Evolutionary conservation across 2,797 vertebrate species (phyloP).

Genomic region (Pterois miles): DNA sequence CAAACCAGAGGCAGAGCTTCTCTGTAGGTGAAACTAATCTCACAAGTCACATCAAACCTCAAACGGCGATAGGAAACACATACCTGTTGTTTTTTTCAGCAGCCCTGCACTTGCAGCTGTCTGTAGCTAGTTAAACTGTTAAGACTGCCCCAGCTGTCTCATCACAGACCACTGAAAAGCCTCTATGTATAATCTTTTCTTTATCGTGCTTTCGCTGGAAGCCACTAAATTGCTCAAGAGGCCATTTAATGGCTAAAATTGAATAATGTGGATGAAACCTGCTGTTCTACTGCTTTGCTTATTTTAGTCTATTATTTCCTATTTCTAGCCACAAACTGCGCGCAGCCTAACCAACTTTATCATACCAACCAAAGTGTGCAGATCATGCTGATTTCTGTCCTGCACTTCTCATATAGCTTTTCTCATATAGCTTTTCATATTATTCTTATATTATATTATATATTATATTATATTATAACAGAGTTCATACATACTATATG

Average conservation of each 20-base stretch:
- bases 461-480: no score
- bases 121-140: not conserved
- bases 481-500: not conserved
- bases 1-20: not conserved
- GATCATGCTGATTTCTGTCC: not conserved
- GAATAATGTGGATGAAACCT: not conserved
- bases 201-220: not conserved
- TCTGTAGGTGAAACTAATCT: not conserved
- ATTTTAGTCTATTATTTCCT: conserved; percentile 25
- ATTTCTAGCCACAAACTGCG: conserved; percentile 5
- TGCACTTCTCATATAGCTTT: not conserved
- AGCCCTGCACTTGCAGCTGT: not conserved
- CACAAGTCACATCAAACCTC: conserved; percentile 6
- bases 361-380: not conserved
- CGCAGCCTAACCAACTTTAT: no score
- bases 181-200: not conserved
- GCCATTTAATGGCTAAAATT: not conserved
- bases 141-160: no score
- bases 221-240: not conserved
- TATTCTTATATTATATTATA: no score
- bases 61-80: not conserved
- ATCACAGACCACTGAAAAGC: not conserved
- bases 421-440: not conserved
- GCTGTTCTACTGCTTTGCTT: not conserved
- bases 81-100: not conserved